A percentile compares a stretch with the other conserved stretches of the same genome.
Conservation (phyloP, 2,888 invertebrate genomes). For the Gymnosoma rotundatum region DNA sequence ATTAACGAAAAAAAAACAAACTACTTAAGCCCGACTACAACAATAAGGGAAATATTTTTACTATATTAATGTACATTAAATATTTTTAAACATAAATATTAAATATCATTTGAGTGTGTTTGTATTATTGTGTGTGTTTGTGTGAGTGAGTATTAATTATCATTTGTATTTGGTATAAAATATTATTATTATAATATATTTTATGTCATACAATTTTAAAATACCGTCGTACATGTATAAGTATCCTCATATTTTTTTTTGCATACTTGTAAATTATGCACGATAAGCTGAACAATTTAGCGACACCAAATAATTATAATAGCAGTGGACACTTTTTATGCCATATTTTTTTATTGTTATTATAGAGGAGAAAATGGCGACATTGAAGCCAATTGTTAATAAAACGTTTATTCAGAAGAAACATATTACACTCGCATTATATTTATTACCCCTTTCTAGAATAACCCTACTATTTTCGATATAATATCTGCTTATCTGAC, state of each 20-base stretch:
- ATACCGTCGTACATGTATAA: background rate
- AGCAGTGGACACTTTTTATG: conserved; percentile 58
- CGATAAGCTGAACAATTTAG: conserved; percentile 69
- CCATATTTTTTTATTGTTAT: background rate
- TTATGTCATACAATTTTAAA: background rate
- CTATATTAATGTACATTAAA: conserved; percentile 45
- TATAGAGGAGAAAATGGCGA: background rate
- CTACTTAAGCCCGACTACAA: background rate
- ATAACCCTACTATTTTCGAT: too few relatives aligned
- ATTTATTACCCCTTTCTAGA: too few relatives aligned
- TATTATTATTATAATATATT: conserved; percentile 37
- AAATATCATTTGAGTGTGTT: conserved; percentile 16
- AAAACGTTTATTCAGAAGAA: too few relatives aligned
- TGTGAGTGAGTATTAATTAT: conserved; percentile 1
- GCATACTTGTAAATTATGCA: conserved; percentile 51
- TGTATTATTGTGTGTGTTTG: background rate
- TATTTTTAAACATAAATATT: conserved; percentile 60
- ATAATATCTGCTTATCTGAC: too few relatives aligned
- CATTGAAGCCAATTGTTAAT: background rate
- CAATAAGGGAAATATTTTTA: conserved; percentile 34
- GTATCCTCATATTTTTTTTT: conserved; percentile 33
- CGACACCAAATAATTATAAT: conserved; percentile 59
- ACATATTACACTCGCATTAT: too few relatives aligned
- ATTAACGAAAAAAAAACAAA: background rate
- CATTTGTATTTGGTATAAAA: conserved; percentile 51